These are phyloP conservation scores for Drosophila tripunctata DNA, from an alignment of 2,888 invertebrate genomes.

Conservation along the genomic window DNA sequence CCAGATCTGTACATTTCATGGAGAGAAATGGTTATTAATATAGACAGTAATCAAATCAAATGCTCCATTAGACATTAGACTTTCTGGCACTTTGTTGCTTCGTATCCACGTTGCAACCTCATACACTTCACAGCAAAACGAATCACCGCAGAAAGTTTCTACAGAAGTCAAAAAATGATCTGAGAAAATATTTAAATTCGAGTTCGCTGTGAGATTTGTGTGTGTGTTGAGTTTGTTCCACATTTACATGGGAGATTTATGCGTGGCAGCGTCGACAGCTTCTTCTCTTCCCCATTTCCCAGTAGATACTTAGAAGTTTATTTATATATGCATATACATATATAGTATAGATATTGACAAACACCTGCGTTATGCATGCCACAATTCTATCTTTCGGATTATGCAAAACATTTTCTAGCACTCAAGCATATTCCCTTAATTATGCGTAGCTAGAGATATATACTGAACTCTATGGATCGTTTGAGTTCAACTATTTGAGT, in stretches of 20 bases:
- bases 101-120: constrained; percentile 32
- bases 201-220: constrained; percentile 29
- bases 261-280: constrained; percentile 52
- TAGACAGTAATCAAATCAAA: constrained; percentile 16
- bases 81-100: constrained; percentile 13
- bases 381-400: constrained; percentile 29
- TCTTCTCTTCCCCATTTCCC: constrained; percentile 13
- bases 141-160: constrained; percentile 34
- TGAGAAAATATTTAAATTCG: constrained; percentile 32
- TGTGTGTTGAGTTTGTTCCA: constrained; percentile 67
- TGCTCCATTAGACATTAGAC: constrained; percentile 34
- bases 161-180: constrained; percentile 19
- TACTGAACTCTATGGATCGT: constrained; percentile 1
- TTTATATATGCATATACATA: constrained; percentile 64
- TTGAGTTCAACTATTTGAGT: constrained; percentile 13
- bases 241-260: constrained; percentile 75
- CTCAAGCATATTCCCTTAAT: constrained; percentile 11
- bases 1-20: constrained; percentile 6
- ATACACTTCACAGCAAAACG: constrained; percentile 45
- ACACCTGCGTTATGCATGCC: constrained; percentile 60
- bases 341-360: constrained; percentile 33
- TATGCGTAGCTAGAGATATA: constrained; percentile 4
- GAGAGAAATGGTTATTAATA: constrained; percentile 10
- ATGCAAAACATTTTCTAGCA: constrained; percentile 48
- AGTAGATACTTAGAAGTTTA: constrained; percentile 54